Conservation (phyloP, 1,140 invertebrate species). For the Anoplophora glabripennis region DNA sequence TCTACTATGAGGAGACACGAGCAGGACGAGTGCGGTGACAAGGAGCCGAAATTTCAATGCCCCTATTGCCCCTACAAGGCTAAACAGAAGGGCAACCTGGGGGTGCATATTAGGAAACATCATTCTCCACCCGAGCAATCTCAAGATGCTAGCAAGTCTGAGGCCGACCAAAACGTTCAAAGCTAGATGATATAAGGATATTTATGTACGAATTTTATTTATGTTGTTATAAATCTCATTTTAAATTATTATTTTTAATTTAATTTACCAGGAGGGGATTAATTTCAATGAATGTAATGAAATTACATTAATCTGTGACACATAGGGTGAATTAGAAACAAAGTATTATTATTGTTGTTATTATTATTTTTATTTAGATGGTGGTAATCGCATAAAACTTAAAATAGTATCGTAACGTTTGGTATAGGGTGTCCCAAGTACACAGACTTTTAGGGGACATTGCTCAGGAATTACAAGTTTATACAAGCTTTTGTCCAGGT, state of each 20-base stretch:
- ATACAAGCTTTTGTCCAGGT: too few relatives aligned
- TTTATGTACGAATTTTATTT: neutral
- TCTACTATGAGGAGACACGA: constrained; percentile 78
- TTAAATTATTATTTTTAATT: constrained; percentile 5
- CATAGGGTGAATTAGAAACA: too few relatives aligned
- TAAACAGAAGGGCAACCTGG: constrained; percentile 75
- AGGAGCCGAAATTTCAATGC: constrained; percentile 76
- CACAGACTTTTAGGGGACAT: too few relatives aligned
- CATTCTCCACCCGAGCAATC: constrained; percentile 44
- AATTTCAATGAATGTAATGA: too few relatives aligned
- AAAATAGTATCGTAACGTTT: too few relatives aligned
- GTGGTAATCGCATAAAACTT: too few relatives aligned
- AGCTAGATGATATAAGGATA: constrained; percentile 2
- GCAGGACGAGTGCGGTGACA: constrained; percentile 83
- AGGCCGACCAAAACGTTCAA: constrained; percentile 18
- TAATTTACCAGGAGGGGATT: neutral
- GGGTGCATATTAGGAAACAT: constrained; percentile 77
- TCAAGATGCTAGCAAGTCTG: constrained; percentile 6
- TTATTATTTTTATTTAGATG: too few relatives aligned
- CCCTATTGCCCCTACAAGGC: constrained; percentile 76
- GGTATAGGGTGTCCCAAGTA: too few relatives aligned
- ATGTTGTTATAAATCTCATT: neutral
- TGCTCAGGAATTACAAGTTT: too few relatives aligned
- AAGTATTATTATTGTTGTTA: too few relatives aligned
- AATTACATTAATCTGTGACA: too few relatives aligned